A percentile compares a stretch with the other conserved stretches of the same genome.
Evolutionary conservation across 2,888 invertebrate genomes (phyloP).

Genomic region (Sceliomorpha sp.): DNA sequence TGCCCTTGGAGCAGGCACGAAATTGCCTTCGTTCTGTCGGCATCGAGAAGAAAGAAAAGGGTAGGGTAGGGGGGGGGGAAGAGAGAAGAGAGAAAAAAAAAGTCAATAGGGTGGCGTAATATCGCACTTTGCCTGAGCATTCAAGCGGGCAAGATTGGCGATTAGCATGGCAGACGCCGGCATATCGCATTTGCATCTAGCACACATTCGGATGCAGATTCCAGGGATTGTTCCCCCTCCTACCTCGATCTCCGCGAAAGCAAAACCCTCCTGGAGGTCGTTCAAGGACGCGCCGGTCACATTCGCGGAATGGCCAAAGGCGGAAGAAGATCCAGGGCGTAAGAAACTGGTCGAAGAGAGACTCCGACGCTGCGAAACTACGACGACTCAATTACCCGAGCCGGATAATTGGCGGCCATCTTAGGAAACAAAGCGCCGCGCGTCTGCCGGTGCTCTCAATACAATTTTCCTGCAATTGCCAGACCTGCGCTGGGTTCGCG

Average conservation of each 20-base stretch:
- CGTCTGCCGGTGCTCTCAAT: conserved; percentile 13
- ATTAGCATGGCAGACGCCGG: conserved; percentile 54
- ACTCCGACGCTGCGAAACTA: conserved; percentile 1
- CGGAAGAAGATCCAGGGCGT: conserved; percentile 5
- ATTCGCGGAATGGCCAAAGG: conserved; percentile 3
- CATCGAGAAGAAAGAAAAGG: no score
- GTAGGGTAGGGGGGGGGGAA: no score
- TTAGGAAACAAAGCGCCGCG: conserved; percentile 24
- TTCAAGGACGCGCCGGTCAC: background rate
- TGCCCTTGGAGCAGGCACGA: no score
- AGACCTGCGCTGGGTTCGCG: conserved; percentile 25
- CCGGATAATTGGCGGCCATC: conserved; percentile 42
- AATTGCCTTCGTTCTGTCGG: no score
- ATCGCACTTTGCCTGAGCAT: conserved; percentile 39
- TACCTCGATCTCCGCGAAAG: conserved; percentile 26
- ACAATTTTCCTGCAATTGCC: conserved; percentile 45
- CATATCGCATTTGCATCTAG: conserved; percentile 58
- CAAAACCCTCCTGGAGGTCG: conserved; percentile 11
- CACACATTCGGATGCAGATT: conserved; percentile 58
- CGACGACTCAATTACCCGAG: conserved; percentile 14
- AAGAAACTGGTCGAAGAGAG: background rate
- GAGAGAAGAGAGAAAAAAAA: no score
- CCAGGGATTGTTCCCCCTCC: conserved; percentile 26
- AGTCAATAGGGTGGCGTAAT: conserved; percentile 14
- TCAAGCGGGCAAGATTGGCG: conserved; percentile 44